Evolutionary conservation across 2,888 invertebrate genomes (phyloP).

Genomic region (Toxonevra muliebris): DNA sequence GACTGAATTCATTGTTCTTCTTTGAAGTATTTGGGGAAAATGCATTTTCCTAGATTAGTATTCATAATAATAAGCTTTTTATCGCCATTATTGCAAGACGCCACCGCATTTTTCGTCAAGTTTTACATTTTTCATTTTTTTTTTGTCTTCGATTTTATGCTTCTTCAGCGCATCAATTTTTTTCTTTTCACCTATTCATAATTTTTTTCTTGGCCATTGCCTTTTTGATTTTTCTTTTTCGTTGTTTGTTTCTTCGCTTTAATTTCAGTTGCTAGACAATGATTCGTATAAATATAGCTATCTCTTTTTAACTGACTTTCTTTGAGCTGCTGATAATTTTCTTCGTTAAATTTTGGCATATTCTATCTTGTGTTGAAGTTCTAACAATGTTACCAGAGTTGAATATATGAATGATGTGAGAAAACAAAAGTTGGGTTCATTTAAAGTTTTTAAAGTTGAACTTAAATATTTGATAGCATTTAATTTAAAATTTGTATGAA

Average conservation of each 20-base stretch:
- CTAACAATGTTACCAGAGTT: too few species aligned
- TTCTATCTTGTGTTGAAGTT: neutral
- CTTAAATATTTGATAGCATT: neutral
- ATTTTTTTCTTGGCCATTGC: neutral
- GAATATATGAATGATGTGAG: too few species aligned
- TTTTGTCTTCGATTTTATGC: constrained; percentile 23
- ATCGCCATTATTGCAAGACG: constrained; percentile 42
- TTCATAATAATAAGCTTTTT: neutral
- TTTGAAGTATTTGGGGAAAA: too few species aligned
- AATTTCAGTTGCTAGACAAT: constrained; percentile 39
- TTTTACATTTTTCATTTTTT: constrained; percentile 26
- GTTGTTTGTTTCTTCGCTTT: constrained; percentile 16
- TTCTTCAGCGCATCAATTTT: constrained; percentile 1
- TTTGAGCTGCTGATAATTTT: too few species aligned
- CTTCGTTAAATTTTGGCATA: neutral
- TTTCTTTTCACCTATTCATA: neutral
- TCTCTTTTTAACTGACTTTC: neutral
- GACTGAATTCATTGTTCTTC: too few species aligned
- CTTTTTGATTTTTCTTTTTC: neutral
- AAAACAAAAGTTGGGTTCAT: too few species aligned
- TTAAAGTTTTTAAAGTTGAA: too few species aligned
- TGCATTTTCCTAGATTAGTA: too few species aligned
- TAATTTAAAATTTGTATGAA: neutral
- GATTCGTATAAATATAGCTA: neutral
- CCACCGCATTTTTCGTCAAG: constrained; percentile 43